Evolutionary conservation across 1,140 invertebrate genomes (phyloP).

Genomic region (Theocolax elegans): DNA sequence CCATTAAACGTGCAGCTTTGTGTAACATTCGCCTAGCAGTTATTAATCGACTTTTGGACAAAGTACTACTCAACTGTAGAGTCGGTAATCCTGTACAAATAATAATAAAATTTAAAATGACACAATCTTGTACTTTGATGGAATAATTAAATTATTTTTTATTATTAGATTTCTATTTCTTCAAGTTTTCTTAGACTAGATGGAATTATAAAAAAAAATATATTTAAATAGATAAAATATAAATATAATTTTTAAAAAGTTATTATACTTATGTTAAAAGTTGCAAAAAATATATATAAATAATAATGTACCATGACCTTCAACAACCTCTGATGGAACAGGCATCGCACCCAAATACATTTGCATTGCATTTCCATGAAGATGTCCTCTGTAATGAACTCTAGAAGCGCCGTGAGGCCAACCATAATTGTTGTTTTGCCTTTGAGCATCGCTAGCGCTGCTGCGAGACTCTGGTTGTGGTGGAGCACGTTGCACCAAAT

Average conservation of each 20-base stretch:
- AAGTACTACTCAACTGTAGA: constrained; percentile 59
- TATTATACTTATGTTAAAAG: no score
- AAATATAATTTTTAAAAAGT: no score
- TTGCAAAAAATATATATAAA: no score
- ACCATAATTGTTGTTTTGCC: constrained; percentile 50
- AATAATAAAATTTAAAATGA: constrained; percentile 23
- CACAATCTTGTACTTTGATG: no score
- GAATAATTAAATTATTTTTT: no score
- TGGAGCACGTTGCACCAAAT: constrained; percentile 90
- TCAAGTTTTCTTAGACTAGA: no score
- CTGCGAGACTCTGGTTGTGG: constrained; percentile 61
- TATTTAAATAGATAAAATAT: no score
- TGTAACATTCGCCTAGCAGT: constrained; percentile 64
- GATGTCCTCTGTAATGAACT: constrained; percentile 45
- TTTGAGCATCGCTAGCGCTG: constrained; percentile 55
- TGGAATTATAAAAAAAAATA: no score
- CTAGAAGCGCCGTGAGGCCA: constrained; percentile 48
- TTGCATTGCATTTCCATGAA: constrained; percentile 71
- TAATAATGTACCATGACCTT: constrained; percentile 62
- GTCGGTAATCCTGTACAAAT: constrained; percentile 53
- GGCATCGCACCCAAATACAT: constrained; percentile 76
- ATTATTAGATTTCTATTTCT: no score
- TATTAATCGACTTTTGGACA: constrained; percentile 62
- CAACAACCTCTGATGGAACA: constrained; percentile 70
- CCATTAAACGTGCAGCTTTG: constrained; percentile 58